Conservation (phyloP, 2,797 vertebrate species). For the Glossophaga mutica region DNA sequence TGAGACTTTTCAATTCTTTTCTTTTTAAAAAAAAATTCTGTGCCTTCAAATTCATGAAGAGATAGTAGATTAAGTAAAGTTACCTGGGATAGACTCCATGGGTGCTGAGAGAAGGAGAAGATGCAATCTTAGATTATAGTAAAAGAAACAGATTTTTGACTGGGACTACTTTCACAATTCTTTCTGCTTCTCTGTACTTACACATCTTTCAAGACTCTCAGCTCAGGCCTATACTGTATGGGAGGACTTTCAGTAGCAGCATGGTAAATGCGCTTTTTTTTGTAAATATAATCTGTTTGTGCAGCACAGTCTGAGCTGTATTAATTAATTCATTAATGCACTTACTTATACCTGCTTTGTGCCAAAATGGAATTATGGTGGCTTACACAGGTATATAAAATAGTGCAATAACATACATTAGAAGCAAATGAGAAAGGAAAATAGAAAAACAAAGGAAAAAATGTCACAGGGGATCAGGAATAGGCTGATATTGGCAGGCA, state of each 20-base stretch:
- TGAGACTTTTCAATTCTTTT: neutral
- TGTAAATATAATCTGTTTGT: conserved; percentile 26
- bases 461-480: neutral
- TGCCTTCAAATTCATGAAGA: neutral
- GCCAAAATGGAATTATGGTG: neutral
- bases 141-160: neutral
- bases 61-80: neutral
- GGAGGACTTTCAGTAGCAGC: conserved; percentile 13
- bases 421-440: neutral
- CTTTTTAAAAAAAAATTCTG: neutral
- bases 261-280: neutral
- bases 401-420: neutral
- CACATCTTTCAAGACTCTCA: neutral
- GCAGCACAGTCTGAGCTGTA: neutral
- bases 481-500: neutral
- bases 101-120: neutral
- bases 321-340: conserved; percentile 34
- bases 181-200: neutral
- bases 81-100: neutral
- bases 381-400: neutral
- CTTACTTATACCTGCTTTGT: neutral
- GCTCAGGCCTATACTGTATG: neutral
- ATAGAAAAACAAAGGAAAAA: neutral
- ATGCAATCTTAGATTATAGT: no score
- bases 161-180: neutral